Evolutionary conservation across 2,888 invertebrate genomes (phyloP).

Genomic region (Acrobasis repandana): DNA sequence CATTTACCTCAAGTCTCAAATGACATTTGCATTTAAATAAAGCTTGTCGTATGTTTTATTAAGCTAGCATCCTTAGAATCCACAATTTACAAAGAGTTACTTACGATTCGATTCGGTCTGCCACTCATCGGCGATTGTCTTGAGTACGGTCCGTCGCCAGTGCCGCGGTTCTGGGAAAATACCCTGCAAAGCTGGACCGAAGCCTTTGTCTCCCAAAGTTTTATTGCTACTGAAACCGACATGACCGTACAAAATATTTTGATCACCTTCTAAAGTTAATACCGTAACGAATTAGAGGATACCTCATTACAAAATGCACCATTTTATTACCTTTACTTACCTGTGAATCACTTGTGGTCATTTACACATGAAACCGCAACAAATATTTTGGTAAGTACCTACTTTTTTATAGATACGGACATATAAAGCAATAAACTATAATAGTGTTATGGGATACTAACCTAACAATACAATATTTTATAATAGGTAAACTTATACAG

Average conservation of each 20-base stretch:
- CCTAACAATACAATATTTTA: too few relatives aligned
- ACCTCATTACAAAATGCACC: background rate
- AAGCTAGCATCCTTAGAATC: background rate
- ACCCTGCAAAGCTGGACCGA: constrained; percentile 3
- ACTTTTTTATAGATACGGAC: too few relatives aligned
- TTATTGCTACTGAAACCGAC: constrained; percentile 72
- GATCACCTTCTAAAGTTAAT: constrained; percentile 34
- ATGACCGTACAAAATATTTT: constrained; percentile 47
- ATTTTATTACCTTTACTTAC: background rate
- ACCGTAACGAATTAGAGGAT: constrained; percentile 15
- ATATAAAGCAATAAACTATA: too few relatives aligned
- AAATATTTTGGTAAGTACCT: too few relatives aligned
- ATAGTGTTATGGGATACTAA: too few relatives aligned
- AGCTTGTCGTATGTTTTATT: background rate
- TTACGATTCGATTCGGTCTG: constrained; percentile 17
- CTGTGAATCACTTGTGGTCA: background rate
- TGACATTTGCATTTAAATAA: too few relatives aligned
- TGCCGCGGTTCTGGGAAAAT: constrained; percentile 16
- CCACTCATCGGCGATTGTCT: constrained; percentile 11
- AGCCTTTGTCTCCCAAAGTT: constrained; percentile 42
- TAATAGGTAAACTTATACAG: too few relatives aligned
- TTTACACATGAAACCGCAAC: background rate
- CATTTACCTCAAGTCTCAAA: too few relatives aligned
- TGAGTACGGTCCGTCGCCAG: background rate
- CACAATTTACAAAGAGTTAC: background rate